Conservation (phyloP, 2,888 invertebrate species). For the Pediacus dermestoides region DNA sequence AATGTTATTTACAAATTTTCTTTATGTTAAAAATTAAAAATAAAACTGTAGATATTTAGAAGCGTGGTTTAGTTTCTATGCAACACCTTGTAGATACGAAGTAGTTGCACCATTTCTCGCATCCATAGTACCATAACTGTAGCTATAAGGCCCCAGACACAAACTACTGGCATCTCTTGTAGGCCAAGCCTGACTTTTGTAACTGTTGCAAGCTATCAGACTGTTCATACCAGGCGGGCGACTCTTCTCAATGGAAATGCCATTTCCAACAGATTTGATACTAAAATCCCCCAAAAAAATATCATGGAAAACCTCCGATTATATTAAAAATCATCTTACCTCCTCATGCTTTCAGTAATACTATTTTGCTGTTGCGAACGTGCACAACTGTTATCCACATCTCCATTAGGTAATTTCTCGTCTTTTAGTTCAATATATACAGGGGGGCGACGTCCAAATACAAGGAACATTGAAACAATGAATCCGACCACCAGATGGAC, state of each 20-base stretch:
- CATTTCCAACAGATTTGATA: slow-evolving; percentile 48
- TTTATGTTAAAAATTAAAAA: too few species aligned
- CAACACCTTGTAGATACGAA: slow-evolving; percentile 39
- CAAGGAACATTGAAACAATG: slow-evolving; percentile 49
- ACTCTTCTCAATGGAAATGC: slow-evolving; percentile 62
- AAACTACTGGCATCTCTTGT: slow-evolving; percentile 41
- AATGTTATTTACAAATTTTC: too few species aligned
- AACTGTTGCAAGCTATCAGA: slow-evolving; percentile 72
- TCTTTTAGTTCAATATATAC: slow-evolving; percentile 49
- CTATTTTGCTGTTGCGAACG: slow-evolving; percentile 33
- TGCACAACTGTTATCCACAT: slow-evolving; percentile 48
- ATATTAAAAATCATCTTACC: too few species aligned
- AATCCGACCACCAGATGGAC: slow-evolving; percentile 63
- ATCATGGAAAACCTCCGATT: too few species aligned
- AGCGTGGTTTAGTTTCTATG: too few species aligned
- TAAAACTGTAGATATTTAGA: too few species aligned
- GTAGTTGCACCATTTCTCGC: slow-evolving; percentile 24
- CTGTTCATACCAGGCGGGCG: slow-evolving; percentile 72
- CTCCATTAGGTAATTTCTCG: slow-evolving; percentile 54
- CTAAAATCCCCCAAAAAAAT: too few species aligned
- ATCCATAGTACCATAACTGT: slow-evolving; percentile 56
- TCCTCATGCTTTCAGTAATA: slow-evolving; percentile 43
- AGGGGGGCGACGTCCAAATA: slow-evolving; percentile 34
- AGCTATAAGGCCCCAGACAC: slow-evolving; percentile 52
- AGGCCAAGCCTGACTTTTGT: slow-evolving; percentile 62